Evolutionary conservation across 2,888 invertebrate species (phyloP), one percentile per base, ranked within the genome.

Genomic region (Hydraecia micacea): DNA sequence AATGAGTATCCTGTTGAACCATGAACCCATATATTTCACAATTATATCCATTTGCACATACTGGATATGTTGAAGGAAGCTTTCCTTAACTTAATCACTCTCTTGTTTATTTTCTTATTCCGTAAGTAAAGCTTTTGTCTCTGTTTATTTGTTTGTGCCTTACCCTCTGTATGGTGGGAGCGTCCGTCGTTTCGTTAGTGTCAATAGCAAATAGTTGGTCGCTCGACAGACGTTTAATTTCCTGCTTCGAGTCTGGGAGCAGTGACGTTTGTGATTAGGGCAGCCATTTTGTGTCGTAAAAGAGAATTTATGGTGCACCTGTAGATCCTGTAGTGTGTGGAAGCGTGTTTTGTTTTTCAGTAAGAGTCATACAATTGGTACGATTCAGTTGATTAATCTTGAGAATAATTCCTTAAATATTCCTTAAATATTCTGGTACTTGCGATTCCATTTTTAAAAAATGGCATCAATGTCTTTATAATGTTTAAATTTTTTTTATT

Each of bases 131-230:
- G 73, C 72, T 84, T 83, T 83, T 86, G 71, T 46, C 55, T 79
- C 32, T 52, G 52, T 83, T 63, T 84, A 65, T 79, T 73, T 70
- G 63, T 46, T 71, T 52, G 63, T 55, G 46, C 25, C 15, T n/a
- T 39, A 65, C 39, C 21, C 36, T 49, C 15, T 60, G 66, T 21
- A 49, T 25, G n/a, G 39, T 25, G 58, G 21, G n/a, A n/a, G 36
- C 55, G 28, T 72, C 75, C 4, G 49, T 49, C 60, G 68, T 82
- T 76, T 76, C 11, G 49, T 73, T 76, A 67, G 73, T 80, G 80
- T 87, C 76, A 85, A 77, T 65, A 87, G 58, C 39, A 80, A 84
- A 70, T 85, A 87, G 76, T 80, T 71, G 69, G 75, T 32, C 58
- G 67, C 39, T 55, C 32, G 70, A 83, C 52, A 55, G 68, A 55